These are phyloP conservation scores for Bungarus multicinctus DNA, from an alignment of 2,113 vertebrate genomes.

Conservation along the genomic window DNA sequence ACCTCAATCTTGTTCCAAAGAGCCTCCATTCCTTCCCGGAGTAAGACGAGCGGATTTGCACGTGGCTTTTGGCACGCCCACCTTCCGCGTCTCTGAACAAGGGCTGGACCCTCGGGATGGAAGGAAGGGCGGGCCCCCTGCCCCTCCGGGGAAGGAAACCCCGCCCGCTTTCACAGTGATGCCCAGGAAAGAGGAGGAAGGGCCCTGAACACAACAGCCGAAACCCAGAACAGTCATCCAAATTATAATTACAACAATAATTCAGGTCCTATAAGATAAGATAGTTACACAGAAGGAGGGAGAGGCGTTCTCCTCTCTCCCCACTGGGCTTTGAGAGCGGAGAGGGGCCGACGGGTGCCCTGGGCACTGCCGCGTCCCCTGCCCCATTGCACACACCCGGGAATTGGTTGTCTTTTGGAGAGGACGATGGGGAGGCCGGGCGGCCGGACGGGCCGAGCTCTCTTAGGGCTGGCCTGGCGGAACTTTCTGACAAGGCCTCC, in stretches of 20 bases:
- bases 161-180: too few relatives aligned
- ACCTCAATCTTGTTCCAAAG: background rate
- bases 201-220: conserved; percentile 38
- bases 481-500: background rate
- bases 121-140: background rate
- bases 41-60: conserved; percentile 44
- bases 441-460: background rate
- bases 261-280: conserved; percentile 59
- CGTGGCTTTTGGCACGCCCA: too few relatives aligned
- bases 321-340: conserved; percentile 32
- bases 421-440: background rate
- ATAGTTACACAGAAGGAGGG: conserved; percentile 29
- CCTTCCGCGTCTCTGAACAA: background rate
- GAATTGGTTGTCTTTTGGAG: background rate
- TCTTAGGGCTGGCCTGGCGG: background rate
- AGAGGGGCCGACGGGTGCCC: conserved; percentile 43
- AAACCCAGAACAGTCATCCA: background rate
- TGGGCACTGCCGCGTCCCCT: background rate
- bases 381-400: conserved; percentile 1
- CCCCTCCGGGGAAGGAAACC: background rate
- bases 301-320: conserved; percentile 36
- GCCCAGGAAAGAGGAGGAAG: background rate
- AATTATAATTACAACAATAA: conserved; percentile 34
- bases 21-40: conserved; percentile 48
- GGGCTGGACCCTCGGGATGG: background rate